Base-by-base conservation (phyloP, 2,113 vertebrate species). In the Oncorhynchus keta region DNA sequence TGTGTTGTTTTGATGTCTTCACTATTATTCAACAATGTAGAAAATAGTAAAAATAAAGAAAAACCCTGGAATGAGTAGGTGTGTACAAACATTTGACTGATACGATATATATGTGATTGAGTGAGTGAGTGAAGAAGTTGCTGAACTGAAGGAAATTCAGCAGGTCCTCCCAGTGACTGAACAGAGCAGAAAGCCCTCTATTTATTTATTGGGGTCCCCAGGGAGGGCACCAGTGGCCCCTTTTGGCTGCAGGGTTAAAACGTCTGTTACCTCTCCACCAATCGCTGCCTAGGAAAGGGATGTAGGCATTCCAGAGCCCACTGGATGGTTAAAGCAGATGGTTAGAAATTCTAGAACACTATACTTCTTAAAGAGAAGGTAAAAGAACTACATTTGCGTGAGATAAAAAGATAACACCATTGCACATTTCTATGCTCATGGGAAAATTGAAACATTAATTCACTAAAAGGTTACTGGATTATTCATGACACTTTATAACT, bases 181-280 rank as follows among this genome's bases (percentile, higher is more conserved):
- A 82, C 75, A 83, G 70, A 81, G 70, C 75, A 83, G 72, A 81
- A 72, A 11, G 39, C 39, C 67, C 76, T 83, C 76, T 84, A 89
- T 88, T 89, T 89, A 88, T 89, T 83, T 79, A 35, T 64, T 76
- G 84, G 70, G 79, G 66, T 83, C 81, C 74, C 78, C n/a, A 18
- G 69, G 66, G 83, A 78, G 65, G 76, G 73, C 73, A 78, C 76
- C 64, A 32, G 59, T 81, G 81, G 78, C 68, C 79, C 71, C 74
- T 74, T 74, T 61, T 76, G 70, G 73, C 81, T 80, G 75, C 28
- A 69, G 78, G 66, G 73, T 79, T 80, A 65, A 80, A 85, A 76
- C 28, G n/a, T 62, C 76, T 51, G 70, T 75, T 78, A 51, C 70
- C 3, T 81, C 59, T 79, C 72, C 74, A 78, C 75, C 76, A 84